Evolutionary conservation across 2,888 invertebrate species (phyloP), one percentile per base, ranked within the genome.

Genomic region (Germaria angustata): DNA sequence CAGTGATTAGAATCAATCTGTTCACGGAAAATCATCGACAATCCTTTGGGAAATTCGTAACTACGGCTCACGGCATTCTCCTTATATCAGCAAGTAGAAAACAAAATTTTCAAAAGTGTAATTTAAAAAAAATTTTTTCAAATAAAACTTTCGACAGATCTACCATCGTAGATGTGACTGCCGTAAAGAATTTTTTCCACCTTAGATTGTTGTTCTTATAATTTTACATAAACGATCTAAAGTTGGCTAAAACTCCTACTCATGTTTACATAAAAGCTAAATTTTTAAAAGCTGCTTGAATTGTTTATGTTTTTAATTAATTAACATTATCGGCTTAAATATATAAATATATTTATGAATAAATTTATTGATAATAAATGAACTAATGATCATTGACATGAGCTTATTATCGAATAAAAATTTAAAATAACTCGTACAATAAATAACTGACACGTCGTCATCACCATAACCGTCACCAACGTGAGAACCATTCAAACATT

Each of bases 351-450:
- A 15, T 57, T 15, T 13, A 49, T 76, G 9, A 7, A 34, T 63
- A 36, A 15, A 17, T 20, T 68, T 68, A 17, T 24, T 41, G 9
- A 15, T 46, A 39, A 41, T 32, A 41, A 53, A 80, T 17, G 71
- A 51, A 77, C 46, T 72, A 72, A 49, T 73, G 55, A 75, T 51
- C 79, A 75, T 71, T 82, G 63, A 79, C 63, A 75, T 69, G 75
- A 79, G 82, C 79, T 82, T 78, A 82, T 82, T 79, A 79, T 69
- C 79, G 59, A 55, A 41, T 49, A 15, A 49, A 66, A 59, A 66
- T 46, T 34, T 15, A 11, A 6, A 55, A 53, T 17, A 44, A 46
- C 22, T 75, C 44, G 24, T 24, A 53, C 36, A 75, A 57, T 32
- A 44, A 36, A 55, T 39, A n/a, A 41, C 41, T 41, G 59, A 36